phyloP scores from a whole-genome alignment of 1,140 invertebrate species.

The Drosophila kurseongensis region DNA sequence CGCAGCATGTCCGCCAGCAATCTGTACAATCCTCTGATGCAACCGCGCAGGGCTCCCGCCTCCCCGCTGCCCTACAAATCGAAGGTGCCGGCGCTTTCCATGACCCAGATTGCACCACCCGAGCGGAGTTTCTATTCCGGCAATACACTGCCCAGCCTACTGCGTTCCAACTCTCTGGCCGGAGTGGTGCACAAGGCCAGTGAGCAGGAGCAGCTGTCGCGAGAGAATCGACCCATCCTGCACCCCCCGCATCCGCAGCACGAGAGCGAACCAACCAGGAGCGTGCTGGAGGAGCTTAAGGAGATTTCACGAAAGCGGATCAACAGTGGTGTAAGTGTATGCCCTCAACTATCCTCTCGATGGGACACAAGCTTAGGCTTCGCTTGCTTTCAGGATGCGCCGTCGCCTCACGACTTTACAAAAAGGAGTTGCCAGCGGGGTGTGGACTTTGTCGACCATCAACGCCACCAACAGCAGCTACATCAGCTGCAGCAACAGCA shows the following conservation, averaged over 20 bases:
- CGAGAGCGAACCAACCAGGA: conserved; percentile 83
- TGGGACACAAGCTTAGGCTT: conserved; percentile 22
- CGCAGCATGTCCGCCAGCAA: conserved; percentile 73
- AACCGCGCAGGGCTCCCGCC: conserved; percentile 65
- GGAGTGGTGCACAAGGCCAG: conserved; percentile 59
- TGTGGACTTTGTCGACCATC: conserved; percentile 53
- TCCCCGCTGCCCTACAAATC: conserved; percentile 66
- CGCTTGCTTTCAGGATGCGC: conserved; percentile 63
- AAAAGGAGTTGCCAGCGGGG: conserved; percentile 74
- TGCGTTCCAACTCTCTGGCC: conserved; percentile 75
- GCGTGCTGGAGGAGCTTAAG: conserved; percentile 85
- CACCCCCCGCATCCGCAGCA: conserved; percentile 75
- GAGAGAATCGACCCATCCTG: conserved; percentile 79
- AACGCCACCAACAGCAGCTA: conserved; percentile 17
- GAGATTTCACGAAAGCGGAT: conserved; percentile 86
- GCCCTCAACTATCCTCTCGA: neutral
- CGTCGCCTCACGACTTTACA: conserved; percentile 42
- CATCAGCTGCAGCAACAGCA: conserved; percentile 11
- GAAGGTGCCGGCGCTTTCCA: conserved; percentile 68
- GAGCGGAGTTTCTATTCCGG: conserved; percentile 69
- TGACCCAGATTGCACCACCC: conserved; percentile 84
- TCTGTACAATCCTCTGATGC: conserved; percentile 78
- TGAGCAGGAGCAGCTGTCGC: conserved; percentile 68
- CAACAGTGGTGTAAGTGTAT: conserved; percentile 83
- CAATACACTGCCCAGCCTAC: conserved; percentile 69